Conservation (phyloP, 2,797 vertebrate species). For the Epinephelus coioides region DNA sequence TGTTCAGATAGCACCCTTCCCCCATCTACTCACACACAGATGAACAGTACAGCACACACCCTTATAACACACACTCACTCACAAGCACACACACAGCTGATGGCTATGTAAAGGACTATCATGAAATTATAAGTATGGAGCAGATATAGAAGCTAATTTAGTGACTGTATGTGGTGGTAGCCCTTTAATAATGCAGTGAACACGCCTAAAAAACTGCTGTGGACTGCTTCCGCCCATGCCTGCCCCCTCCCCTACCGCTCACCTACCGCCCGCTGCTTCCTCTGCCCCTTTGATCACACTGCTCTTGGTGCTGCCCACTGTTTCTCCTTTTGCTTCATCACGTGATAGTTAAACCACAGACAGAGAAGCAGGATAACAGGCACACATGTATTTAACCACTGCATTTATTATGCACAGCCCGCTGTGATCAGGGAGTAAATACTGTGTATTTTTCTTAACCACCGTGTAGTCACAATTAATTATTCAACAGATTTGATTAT, state of each 20-base stretch:
- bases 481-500: conserved; percentile 56
- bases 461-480: conserved; percentile 63
- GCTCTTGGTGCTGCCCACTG: conserved; percentile 4
- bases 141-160: conserved; percentile 20
- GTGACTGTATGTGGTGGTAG: conserved; percentile 7
- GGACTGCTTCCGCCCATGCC: conserved; percentile 29
- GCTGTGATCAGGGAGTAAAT: conserved; percentile 40
- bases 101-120: conserved; percentile 2
- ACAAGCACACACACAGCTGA: conserved; percentile 9
- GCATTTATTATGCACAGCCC: conserved; percentile 26
- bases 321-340: conserved; percentile 29
- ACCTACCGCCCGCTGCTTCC: conserved; percentile 22
- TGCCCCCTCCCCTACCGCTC: not conserved
- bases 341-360: conserved; percentile 33
- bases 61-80: conserved; percentile 30
- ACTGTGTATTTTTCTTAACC: conserved; percentile 53
- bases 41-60: conserved; percentile 39
- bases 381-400: conserved; percentile 20
- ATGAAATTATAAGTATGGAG: conserved; percentile 8
- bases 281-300: conserved; percentile 39
- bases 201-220: conserved; percentile 37
- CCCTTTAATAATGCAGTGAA: conserved; percentile 66
- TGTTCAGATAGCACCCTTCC: conserved; percentile 74
- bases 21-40: conserved; percentile 61
- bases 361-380: conserved; percentile 29